phyloP scores from a whole-genome alignment of 1,140 invertebrate species.

The Metaphire vulgaris region DNA sequence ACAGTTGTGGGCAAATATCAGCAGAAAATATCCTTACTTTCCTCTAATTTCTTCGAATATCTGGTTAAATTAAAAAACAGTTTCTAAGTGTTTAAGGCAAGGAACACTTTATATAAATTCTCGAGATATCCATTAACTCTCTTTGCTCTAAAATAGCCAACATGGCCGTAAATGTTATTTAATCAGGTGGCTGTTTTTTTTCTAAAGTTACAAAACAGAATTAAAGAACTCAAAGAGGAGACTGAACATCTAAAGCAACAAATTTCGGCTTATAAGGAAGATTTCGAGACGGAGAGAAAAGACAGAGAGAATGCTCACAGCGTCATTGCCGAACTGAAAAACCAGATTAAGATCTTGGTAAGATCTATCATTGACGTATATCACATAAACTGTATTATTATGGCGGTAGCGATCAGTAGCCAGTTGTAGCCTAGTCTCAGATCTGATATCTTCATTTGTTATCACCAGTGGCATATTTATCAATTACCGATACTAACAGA shows the following conservation, averaged over 20 bases:
- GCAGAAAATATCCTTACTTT: too few relatives aligned
- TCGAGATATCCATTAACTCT: background rate
- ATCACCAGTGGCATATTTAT: too few relatives aligned
- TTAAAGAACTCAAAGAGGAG: background rate
- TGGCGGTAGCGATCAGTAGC: too few relatives aligned
- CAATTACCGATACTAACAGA: too few relatives aligned
- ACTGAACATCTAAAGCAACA: background rate
- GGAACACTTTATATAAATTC: background rate
- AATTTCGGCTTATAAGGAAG: conserved; percentile 9
- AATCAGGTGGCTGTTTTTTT: background rate
- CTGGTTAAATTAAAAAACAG: background rate
- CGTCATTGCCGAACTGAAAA: background rate
- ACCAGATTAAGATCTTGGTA: background rate
- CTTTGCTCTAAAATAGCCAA: background rate
- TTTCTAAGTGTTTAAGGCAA: background rate
- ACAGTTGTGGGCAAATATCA: too few relatives aligned
- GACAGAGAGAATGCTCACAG: conserved; percentile 14
- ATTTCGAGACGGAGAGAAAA: conserved; percentile 15
- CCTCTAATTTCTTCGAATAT: background rate
- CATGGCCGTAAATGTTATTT: background rate
- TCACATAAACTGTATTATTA: too few relatives aligned
- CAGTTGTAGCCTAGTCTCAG: too few relatives aligned
- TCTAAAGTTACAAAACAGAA: background rate
- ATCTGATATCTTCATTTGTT: too few relatives aligned
- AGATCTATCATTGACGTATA: background rate